Base-by-base conservation (phyloP, 2,113 vertebrate genomes). In the Sceloporus tristichus region DNA sequence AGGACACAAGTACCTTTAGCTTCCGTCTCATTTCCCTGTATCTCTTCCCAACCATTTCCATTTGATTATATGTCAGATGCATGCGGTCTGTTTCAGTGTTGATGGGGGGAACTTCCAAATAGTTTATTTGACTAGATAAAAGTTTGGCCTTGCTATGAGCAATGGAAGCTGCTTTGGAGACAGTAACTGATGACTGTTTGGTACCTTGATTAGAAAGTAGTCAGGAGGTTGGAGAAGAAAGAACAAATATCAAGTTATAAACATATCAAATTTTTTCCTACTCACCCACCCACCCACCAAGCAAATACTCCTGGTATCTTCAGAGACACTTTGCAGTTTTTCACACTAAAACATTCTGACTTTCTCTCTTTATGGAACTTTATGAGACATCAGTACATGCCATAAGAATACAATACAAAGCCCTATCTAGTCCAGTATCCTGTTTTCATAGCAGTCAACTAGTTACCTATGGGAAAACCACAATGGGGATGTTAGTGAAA, bases 61-160 rank as follows among this genome's bases (percentile, higher is more conserved):
- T 95, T 34, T 95, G 90, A 65, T 91, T 92, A 21, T 93, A 91
- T 4, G 86, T 92, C 82, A 94, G 74, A 14, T 93, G 95, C 82
- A 81, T 91, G 83, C 0, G 73, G 40, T 96, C 95, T 10, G 1
- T 48, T 6, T 87, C 34, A 1, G 18, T 66, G 38, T 86, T 75
- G 1, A 91, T 25, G 9, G 18, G 0, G 0, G 96, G 95, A 42
- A 95, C 94, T 0, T 42, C 85, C 73, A 96, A 91, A 59, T 87
- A 84, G 66, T 88, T 25, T 14, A 14, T n/a, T 2, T 48, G 29
- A 76, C 56, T 16, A 16, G 71, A 1, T 66, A 18, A 1, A 34
- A 11, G 0, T 66, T 71, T 88, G 29, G 11, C 4, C 21, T 88
- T 88, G 29, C 7, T 1, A n/a, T 6, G 7, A 76, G 11, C 0